Percentiles rank a stretch among this genome's conserved stretches.
Evolutionary conservation across 2,113 vertebrate genomes (phyloP).

Genomic region (Symphodus melops): DNA sequence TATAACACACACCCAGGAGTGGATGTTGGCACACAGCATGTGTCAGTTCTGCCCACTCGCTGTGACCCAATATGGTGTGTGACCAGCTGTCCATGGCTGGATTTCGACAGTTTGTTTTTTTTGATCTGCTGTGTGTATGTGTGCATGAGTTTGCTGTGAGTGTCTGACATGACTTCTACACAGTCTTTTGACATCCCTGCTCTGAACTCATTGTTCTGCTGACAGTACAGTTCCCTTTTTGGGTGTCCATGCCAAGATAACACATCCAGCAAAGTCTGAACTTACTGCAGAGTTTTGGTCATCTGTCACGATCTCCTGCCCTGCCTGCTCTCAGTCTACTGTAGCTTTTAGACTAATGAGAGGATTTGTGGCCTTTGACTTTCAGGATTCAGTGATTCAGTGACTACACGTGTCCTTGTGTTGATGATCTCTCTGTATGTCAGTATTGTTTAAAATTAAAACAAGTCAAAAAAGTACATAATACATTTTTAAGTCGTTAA

Average conservation of each 20-base stretch:
- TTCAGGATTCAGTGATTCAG: slow-evolving; percentile 59
- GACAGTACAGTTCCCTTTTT: neutral
- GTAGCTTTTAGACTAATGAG: slow-evolving; percentile 65
- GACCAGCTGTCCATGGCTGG: slow-evolving; percentile 71
- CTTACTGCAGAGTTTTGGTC: slow-evolving; percentile 16
- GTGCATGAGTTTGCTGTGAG: slow-evolving; percentile 6
- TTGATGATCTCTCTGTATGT: slow-evolving; percentile 15
- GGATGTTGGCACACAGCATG: slow-evolving; percentile 51
- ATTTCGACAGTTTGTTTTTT: slow-evolving; percentile 61
- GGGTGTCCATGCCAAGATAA: slow-evolving; percentile 14
- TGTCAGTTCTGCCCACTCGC: slow-evolving; percentile 56
- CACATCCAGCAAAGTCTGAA: slow-evolving; percentile 28
- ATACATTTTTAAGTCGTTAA: no score
- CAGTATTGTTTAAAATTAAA: neutral
- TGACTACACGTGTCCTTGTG: neutral
- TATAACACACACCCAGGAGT: slow-evolving; percentile 23
- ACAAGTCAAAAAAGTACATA: neutral
- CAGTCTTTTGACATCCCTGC: slow-evolving; percentile 11
- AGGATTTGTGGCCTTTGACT: slow-evolving; percentile 54
- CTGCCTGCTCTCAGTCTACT: slow-evolving; percentile 26
- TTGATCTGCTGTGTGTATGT: slow-evolving; percentile 8
- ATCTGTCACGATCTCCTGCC: slow-evolving; percentile 50
- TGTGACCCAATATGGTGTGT: slow-evolving; percentile 61
- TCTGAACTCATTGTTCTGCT: slow-evolving; percentile 20
- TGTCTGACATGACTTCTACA: slow-evolving; percentile 16